A percentile compares a stretch with the other conserved stretches of the same genome.
phyloP scores from a whole-genome alignment of 2,797 vertebrate species.

The Cossypha niveicapilla region DNA sequence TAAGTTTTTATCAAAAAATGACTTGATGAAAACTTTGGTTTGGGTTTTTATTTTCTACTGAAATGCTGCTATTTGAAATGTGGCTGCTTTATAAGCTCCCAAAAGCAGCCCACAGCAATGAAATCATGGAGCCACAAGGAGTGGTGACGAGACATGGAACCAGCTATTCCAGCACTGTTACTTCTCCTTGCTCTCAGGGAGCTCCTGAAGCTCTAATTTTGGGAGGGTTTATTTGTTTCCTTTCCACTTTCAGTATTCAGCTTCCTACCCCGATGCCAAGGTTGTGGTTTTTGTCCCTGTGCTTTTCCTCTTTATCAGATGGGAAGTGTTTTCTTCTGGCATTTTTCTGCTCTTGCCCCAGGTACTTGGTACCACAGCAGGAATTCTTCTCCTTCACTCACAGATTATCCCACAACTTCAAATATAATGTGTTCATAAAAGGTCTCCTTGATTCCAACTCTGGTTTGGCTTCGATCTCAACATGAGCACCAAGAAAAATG shows the following conservation, averaged over 20 bases:
- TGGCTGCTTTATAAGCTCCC: neutral
- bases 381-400: neutral
- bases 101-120: neutral
- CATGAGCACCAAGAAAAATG: neutral
- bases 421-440: neutral
- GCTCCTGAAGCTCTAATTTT: neutral
- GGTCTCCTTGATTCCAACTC: neutral
- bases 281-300: neutral
- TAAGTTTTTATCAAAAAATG: neutral
- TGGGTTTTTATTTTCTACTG: neutral
- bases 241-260: neutral
- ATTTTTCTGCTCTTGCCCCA: neutral
- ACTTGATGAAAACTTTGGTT: neutral
- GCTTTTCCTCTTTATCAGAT: neutral
- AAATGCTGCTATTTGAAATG: neutral
- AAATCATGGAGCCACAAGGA: neutral
- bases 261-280: neutral
- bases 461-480: neutral
- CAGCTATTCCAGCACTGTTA: neutral
- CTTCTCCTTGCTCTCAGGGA: neutral
- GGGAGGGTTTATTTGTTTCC: neutral
- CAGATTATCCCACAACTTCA: neutral
- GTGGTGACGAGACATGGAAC: neutral
- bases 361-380: neutral
- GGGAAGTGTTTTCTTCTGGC: neutral